Percentiles rank a stretch among this genome's conserved stretches.
Evolutionary conservation across 2,888 invertebrate species (phyloP).

Genomic region (Xanthostigma xanthostigma): DNA sequence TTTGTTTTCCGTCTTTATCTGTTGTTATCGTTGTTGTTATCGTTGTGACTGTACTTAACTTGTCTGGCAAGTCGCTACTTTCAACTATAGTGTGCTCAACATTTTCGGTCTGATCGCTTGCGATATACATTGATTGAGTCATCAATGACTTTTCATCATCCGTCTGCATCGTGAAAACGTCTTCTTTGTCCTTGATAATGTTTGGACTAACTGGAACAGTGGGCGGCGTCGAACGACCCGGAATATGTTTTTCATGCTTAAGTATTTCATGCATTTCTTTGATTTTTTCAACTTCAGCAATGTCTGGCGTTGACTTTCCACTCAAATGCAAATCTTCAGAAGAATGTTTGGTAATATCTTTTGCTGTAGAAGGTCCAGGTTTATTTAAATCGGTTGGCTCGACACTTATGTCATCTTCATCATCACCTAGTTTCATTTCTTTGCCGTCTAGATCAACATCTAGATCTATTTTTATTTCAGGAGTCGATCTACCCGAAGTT

Average conservation of each 20-base stretch:
- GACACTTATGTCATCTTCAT: conserved; percentile 1
- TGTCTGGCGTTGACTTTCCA: conserved; percentile 24
- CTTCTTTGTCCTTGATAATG: conserved; percentile 18
- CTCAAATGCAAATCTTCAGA: conserved; percentile 17
- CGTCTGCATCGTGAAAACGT: conserved; percentile 7
- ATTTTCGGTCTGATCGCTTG: conserved; percentile 33
- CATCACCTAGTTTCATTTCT: not conserved
- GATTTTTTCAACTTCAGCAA: conserved; percentile 20
- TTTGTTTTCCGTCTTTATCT: conserved; percentile 1
- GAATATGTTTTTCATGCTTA: conserved; percentile 22
- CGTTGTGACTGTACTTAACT: not conserved
- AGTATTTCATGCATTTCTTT: conserved; percentile 21
- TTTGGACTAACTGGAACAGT: conserved; percentile 52
- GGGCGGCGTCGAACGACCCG: conserved; percentile 44
- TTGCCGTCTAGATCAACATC: not conserved
- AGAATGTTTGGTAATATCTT: conserved; percentile 8
- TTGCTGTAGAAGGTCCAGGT: conserved; percentile 7
- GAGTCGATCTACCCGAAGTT: conserved; percentile 5
- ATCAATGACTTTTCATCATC: conserved; percentile 5
- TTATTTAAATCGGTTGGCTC: conserved; percentile 6
- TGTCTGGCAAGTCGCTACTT: not conserved
- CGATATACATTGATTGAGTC: conserved; percentile 33
- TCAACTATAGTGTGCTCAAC: conserved; percentile 14
- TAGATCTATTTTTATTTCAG: conserved; percentile 5
- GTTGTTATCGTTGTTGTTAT: too few species aligned